These are phyloP conservation scores for Tachina grossa DNA, from an alignment of 2,888 invertebrate species.

Conservation along the genomic window DNA sequence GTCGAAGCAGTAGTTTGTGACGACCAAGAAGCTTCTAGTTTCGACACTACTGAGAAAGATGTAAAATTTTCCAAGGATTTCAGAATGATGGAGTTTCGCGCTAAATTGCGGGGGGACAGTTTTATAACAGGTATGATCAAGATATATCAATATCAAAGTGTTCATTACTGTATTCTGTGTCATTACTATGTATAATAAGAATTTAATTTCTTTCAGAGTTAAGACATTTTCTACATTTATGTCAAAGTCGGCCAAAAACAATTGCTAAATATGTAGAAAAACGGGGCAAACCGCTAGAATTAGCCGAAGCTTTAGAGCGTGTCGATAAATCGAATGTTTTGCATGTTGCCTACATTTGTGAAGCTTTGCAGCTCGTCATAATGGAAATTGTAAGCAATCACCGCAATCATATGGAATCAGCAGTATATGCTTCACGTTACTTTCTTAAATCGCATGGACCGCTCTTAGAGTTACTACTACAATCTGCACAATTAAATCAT, in stretches of 20 bases:
- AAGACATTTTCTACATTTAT: conserved; percentile 86
- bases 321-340: conserved; percentile 86
- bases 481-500: conserved; percentile 84
- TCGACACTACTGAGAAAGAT: conserved; percentile 75
- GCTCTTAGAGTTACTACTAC: conserved; percentile 87
- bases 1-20: conserved; percentile 15
- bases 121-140: conserved; percentile 84
- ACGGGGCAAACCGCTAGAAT: conserved; percentile 88
- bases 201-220: conserved; percentile 83
- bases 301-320: conserved; percentile 86
- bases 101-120: conserved; percentile 84
- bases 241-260: conserved; percentile 84
- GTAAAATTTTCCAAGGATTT: conserved; percentile 82
- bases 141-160: neutral
- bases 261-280: conserved; percentile 87
- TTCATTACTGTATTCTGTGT: too few relatives aligned
- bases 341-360: conserved; percentile 85
- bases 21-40: conserved; percentile 74
- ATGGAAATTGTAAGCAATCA: conserved; percentile 87
- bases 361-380: conserved; percentile 87
- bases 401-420: conserved; percentile 85
- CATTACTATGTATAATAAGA: neutral
- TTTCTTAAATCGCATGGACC: conserved; percentile 87
- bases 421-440: conserved; percentile 87
- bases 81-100: conserved; percentile 85